These are phyloP conservation scores for Portevinia maculata DNA, from an alignment of 2,888 invertebrate genomes.

Conservation along the genomic window DNA sequence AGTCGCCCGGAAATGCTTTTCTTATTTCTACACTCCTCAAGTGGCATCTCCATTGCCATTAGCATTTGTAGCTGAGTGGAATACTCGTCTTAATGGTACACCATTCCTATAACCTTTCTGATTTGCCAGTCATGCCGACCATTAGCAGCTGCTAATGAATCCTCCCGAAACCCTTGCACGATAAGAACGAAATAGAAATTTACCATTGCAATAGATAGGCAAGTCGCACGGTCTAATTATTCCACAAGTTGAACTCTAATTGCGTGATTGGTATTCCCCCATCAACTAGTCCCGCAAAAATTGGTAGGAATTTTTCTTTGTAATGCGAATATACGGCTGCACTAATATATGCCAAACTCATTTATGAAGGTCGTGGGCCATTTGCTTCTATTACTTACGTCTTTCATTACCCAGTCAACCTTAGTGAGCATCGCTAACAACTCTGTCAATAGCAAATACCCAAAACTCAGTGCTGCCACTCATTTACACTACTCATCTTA, in stretches of 20 bases:
- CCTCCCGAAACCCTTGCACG: constrained; percentile 12
- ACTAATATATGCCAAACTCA: constrained; percentile 47
- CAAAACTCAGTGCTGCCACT: too few relatives aligned
- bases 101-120: constrained; percentile 20
- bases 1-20: constrained; percentile 25
- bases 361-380: constrained; percentile 31
- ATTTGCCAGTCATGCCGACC: constrained; percentile 29
- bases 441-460: too few relatives aligned
- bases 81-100: constrained; percentile 42
- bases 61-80: constrained; percentile 6
- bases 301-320: constrained; percentile 43
- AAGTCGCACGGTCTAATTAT: constrained; percentile 14
- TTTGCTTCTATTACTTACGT: not conserved
- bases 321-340: constrained; percentile 37
- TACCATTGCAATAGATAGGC: not conserved
- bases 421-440: too few relatives aligned
- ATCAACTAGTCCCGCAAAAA: constrained; percentile 16
- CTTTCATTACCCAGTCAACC: not conserved
- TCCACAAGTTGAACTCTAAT: constrained; percentile 16
- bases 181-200: constrained; percentile 19
- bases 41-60: constrained; percentile 2
- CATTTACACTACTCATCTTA: too few relatives aligned
- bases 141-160: constrained; percentile 36
- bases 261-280: constrained; percentile 34
- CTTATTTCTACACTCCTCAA: not conserved